Conservation (phyloP, 2,888 invertebrate genomes). For the Sialis fuliginosa region DNA sequence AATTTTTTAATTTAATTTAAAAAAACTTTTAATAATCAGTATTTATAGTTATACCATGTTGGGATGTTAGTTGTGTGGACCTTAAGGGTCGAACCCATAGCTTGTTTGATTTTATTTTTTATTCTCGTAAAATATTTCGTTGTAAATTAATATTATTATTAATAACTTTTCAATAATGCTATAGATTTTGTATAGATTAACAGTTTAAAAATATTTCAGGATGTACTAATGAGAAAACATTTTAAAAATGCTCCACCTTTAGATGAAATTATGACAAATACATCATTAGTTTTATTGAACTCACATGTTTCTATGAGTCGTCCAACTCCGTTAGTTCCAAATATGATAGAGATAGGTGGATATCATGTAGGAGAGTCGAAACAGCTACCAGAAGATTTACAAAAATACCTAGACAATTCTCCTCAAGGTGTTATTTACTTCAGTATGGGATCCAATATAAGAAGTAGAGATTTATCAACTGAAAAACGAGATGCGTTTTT, state of each 20-base stretch:
- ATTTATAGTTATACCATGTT: too few relatives aligned
- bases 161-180: too few relatives aligned
- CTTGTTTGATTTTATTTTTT: too few relatives aligned
- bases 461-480: slow-evolving; percentile 15
- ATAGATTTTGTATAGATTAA: too few relatives aligned
- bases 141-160: too few relatives aligned
- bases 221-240: too few relatives aligned
- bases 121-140: too few relatives aligned
- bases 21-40: too few relatives aligned
- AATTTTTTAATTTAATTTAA: too few relatives aligned
- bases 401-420: slow-evolving; percentile 17
- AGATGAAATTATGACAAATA: slow-evolving; percentile 12
- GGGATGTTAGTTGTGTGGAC: too few relatives aligned
- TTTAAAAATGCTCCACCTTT: slow-evolving; percentile 10
- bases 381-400: slow-evolving; percentile 11
- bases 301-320: slow-evolving; percentile 16
- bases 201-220: too few relatives aligned
- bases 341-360: slow-evolving; percentile 18
- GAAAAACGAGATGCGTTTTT: slow-evolving; percentile 14
- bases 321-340: slow-evolving; percentile 17
- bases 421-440: slow-evolving; percentile 20
- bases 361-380: slow-evolving; percentile 14
- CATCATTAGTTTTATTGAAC: slow-evolving; percentile 16
- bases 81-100: too few relatives aligned
- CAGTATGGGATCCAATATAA: slow-evolving; percentile 20